Evolutionary conservation across 2,797 vertebrate genomes (phyloP).

Genomic region (Allobates femoralis): DNA sequence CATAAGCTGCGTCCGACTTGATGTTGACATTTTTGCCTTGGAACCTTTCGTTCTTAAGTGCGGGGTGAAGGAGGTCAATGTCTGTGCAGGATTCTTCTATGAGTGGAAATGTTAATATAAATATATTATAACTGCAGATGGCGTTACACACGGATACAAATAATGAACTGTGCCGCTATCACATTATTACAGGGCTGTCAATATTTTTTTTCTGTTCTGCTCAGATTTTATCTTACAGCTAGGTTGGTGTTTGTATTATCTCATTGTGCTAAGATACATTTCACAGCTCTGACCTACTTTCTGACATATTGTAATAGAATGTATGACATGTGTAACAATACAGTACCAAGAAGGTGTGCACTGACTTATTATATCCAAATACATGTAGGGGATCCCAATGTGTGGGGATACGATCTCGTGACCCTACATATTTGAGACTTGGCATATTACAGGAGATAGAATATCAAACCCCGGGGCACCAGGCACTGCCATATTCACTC

Average conservation of each 20-base stretch:
- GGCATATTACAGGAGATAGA: too few relatives aligned
- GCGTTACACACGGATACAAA: not conserved
- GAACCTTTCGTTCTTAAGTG: constrained; percentile 15
- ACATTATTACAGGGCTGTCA: not conserved
- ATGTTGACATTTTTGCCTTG: constrained; percentile 34
- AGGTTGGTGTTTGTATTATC: not conserved
- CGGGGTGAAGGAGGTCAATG: constrained; percentile 13
- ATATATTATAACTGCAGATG: not conserved
- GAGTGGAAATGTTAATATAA: not conserved
- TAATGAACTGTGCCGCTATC: not conserved
- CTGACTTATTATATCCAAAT: too few relatives aligned
- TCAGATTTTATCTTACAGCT: not conserved
- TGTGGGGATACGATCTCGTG: too few relatives aligned
- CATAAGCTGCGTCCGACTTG: not conserved
- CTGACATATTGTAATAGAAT: too few relatives aligned
- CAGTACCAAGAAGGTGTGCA: not conserved
- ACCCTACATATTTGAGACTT: too few relatives aligned
- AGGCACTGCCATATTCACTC: too few relatives aligned
- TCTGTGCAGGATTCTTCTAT: constrained; percentile 15
- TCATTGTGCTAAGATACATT: not conserved
- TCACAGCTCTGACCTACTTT: too few relatives aligned
- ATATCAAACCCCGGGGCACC: too few relatives aligned
- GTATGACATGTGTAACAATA: too few relatives aligned
- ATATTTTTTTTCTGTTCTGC: not conserved
- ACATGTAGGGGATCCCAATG: too few relatives aligned